Evolutionary conservation across 2,113 vertebrate genomes (phyloP).

Genomic region (Empidonax traillii): DNA sequence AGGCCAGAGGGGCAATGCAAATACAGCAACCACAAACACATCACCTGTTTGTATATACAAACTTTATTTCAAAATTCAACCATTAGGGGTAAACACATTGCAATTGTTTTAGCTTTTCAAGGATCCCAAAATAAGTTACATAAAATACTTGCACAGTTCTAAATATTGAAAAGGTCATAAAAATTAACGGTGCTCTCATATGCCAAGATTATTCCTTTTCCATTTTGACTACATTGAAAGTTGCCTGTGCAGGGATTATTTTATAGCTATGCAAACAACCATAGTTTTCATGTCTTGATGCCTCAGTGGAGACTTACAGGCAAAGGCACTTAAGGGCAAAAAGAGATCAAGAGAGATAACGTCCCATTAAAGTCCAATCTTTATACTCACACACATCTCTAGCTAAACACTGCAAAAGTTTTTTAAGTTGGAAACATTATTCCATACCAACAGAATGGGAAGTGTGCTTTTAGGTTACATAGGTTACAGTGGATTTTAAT

Average conservation of each 20-base stretch:
- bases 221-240: not conserved
- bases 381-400: not conserved
- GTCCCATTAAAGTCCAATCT: not conserved
- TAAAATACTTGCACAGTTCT: not conserved
- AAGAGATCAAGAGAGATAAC: not conserved
- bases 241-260: not conserved
- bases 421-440: not conserved
- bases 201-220: not conserved
- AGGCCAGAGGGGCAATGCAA: not conserved
- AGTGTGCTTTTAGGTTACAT: not conserved
- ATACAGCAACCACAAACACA: not conserved
- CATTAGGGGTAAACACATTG: not conserved
- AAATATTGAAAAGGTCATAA: not conserved
- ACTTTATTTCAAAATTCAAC: constrained; percentile 32
- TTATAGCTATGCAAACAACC: not conserved
- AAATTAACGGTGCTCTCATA: not conserved
- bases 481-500: not conserved
- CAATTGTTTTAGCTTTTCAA: not conserved
- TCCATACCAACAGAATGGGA: not conserved
- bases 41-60: not conserved
- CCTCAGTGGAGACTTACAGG: not conserved
- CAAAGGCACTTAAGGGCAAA: not conserved
- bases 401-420: not conserved
- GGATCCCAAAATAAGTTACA: not conserved
- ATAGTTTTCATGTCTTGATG: not conserved